Evolutionary conservation across 2,888 invertebrate species (phyloP), one percentile per base, ranked within the genome.

Genomic region (Portevinia maculata): DNA sequence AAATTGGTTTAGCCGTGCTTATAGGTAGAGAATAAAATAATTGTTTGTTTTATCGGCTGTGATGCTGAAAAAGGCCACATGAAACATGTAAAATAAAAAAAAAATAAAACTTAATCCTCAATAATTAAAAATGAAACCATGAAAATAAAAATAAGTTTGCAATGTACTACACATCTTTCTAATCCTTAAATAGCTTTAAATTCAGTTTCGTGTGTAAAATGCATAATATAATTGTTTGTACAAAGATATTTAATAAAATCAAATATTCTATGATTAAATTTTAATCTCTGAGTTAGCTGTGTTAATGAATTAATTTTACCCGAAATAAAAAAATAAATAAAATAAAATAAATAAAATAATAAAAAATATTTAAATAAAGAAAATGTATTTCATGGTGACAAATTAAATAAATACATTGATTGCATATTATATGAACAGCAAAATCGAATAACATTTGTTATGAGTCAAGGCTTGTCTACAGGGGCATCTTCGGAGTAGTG

Each of bases 31-130:
- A 46, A 62, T 30, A 32, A 1, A 24, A 48, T n/a, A 30, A 41
- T 7, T 19, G 37, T 65, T 24, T 28, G 48, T 74, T 74, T 74
- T 59, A 65, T 59, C 59, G 74, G 74, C 74, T 74, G 74, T 74
- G 74, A 74, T 65, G 74, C 41, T 52, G 57, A 15, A 57, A 46
- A 57, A 59, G 13, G 69, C 48, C 69, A 70, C 59, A 24, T 30
- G 7, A 48, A 28, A 50, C 19, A 57, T 37, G 44, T 55, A 34
- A 28, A 24, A 46, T 44, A 21, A 24, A 8, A 55, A 34, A 24
- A 46, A 53, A 21, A 24, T 11, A 55, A 34, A 32, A 30, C 34
- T 11, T 9, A 34, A 48, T 15, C 13, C n/a, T 37, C n/a, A 28
- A 32, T 30, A 19, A 52, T 19, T 24, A 21, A 48, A 7, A 48